Base-by-base conservation (phyloP, 2,113 vertebrate species). In the Pterocles orientalis region DNA sequence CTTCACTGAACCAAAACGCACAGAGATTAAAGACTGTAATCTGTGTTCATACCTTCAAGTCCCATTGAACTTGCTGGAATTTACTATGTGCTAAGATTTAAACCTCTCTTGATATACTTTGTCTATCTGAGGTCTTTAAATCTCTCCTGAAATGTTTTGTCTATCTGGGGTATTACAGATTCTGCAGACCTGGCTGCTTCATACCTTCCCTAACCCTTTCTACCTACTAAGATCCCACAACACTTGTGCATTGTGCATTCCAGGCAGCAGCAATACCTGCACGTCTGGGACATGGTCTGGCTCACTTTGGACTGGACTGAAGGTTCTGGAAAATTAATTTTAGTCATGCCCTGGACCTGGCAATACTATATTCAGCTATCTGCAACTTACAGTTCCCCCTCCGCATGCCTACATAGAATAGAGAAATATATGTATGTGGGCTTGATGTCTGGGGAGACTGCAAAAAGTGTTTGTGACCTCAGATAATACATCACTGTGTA, bases 281-380 rank as follows among this genome's bases (percentile, higher is more conserved):
- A 7, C 28, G 60, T 62, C 64, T 86, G 61, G 23, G 28, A 28
- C 10, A 18, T 2, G 14, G 24, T 76, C 73, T 91, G 39, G 7
- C 57, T 60, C 41, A 7, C 51, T 94, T 89, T 92, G 69, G 45
- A 65, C 57, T 50, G 88, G 77, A 87, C 61, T 77, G 81, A 82
- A 95, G 65, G n/a, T 89, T 92, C 92, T 92, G 50, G 88, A 96
- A 91, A 53, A 43, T 54, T 94, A 82, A 82, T 79, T 89, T 86
- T 92, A 87, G 69, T 43, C 73, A 41, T 95, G 57, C 28, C 88
- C 62, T 26, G 36, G 58, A 51, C 60, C 36, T 3, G 4, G 25
- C 23, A 91, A 82, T 89, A 82, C 83, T 87, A 39, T 89, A 92
- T 91, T 94, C 80, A 94, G 72, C 83, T 73, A 94, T 76, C 66